Base-by-base conservation (phyloP, 2,797 vertebrate genomes). In the Oryzias dopingdopingensis region DNA sequence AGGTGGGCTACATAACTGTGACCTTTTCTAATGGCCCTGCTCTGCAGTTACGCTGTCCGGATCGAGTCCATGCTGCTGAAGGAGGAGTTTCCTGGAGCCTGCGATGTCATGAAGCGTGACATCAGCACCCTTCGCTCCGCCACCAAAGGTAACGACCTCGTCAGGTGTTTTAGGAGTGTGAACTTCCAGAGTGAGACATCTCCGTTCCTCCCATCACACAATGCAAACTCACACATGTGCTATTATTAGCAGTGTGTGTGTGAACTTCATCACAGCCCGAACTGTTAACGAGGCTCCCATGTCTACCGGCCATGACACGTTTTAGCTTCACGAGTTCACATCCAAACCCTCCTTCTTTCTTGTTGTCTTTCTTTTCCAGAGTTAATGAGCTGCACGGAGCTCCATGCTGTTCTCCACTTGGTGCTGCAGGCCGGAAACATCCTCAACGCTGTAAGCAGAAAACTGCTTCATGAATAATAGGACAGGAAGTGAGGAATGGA, bases 21-120 rank as follows among this genome's bases (percentile, higher is more conserved):
- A 42, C 42, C 42, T 45, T 4, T 17, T 46, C 12, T 18, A 46
- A 46, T 1, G 10, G 14, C 14, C 18, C 1, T 13, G 24, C 14
- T 60, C 46, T 67, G 1, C 59, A 98, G 96, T 76, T 97, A 93
- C 57, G 76, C 86, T 0, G 74, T 95, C 40, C 93, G 94, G 48
- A 90, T 98, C 6, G 92, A 96, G 92, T 88, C 94, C 62, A 94
- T 98, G 95, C 90, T 96, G 81, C 70, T 96, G 66, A 95, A 93
- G 81, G 94, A 94, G 74, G 94, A 96, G 80, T 95, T 97, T 78
- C 86, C 89, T 6, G 89, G 76, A 23, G 90, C 86, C 20, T 93
- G 86, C 48, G 84, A 92, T 46, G 84, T 87, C 68, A 85, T 95
- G 4, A 89, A 78, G 55, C 78, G 81, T 51, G 88, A 93, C 81